Evolutionary conservation across 1,140 invertebrate species (phyloP).

Genomic region (Formica selysi): DNA sequence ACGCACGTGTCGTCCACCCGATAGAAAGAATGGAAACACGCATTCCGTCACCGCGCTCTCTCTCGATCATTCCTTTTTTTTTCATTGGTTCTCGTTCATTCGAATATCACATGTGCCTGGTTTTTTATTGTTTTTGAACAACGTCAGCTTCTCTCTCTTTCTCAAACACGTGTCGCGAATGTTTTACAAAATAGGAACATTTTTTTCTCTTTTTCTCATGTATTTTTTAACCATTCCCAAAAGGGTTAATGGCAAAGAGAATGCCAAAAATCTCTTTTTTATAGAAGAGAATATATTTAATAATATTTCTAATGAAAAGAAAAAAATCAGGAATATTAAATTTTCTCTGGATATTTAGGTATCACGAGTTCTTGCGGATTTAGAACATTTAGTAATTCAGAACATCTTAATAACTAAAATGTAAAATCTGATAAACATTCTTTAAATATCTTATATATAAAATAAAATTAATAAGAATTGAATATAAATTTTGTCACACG

Average conservation of each 20-base stretch:
- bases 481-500: not conserved
- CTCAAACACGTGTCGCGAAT: slow-evolving; percentile 38
- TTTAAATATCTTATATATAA: not conserved
- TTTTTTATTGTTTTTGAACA: slow-evolving; percentile 60
- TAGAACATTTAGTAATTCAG: not conserved
- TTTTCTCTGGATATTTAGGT: not conserved
- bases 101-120: slow-evolving; percentile 29
- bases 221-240: not conserved
- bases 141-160: not conserved
- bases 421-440: not conserved
- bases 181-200: slow-evolving; percentile 47
- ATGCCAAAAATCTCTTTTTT: slow-evolving; percentile 3
- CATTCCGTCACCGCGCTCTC: not conserved
- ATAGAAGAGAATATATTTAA: not conserved
- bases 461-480: not conserved
- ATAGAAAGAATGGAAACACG: slow-evolving; percentile 38
- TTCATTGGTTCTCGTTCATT: slow-evolving; percentile 15
- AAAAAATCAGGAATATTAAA: not conserved
- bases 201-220: slow-evolving; percentile 50
- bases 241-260: not conserved
- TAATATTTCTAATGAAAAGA: not conserved
- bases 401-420: not conserved
- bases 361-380: not conserved
- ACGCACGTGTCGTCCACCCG: slow-evolving; percentile 22
- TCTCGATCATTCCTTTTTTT: not conserved